A percentile compares a stretch with the other conserved stretches of the same genome.
phyloP scores from a whole-genome alignment of 2,797 vertebrate genomes.

The Danio aesculapii region DNA sequence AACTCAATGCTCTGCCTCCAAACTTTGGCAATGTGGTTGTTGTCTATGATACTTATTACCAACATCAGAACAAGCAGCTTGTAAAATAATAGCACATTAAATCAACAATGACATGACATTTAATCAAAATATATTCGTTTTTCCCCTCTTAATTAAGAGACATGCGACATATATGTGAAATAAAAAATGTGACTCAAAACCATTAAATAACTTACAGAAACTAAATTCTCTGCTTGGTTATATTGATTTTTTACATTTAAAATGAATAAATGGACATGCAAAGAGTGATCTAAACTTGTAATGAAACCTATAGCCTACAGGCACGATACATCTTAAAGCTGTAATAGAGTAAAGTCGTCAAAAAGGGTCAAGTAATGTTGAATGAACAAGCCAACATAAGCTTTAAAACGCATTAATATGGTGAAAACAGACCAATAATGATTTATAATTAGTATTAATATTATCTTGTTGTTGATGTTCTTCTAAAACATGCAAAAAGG shows the following conservation, averaged over 20 bases:
- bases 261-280: neutral
- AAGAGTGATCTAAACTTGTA: slow-evolving; percentile 6
- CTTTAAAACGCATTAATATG: neutral
- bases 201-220: neutral
- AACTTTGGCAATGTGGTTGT: neutral
- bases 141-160: neutral
- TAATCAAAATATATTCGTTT: too few species aligned
- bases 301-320: neutral
- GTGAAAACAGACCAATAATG: neutral
- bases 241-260: neutral
- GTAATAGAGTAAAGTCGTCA: neutral
- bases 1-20: neutral
- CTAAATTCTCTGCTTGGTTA: neutral
- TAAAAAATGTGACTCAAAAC: neutral
- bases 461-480: neutral
- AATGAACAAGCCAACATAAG: neutral
- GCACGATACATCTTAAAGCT: neutral
- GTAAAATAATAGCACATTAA: neutral
- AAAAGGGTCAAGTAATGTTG: neutral
- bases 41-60: neutral
- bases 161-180: too few species aligned
- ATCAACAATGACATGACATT: neutral
- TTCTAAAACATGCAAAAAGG: neutral
- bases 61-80: neutral
- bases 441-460: too few species aligned